Base-by-base conservation (phyloP, 2,888 invertebrate genomes). In the Drosophila kuntzei region DNA sequence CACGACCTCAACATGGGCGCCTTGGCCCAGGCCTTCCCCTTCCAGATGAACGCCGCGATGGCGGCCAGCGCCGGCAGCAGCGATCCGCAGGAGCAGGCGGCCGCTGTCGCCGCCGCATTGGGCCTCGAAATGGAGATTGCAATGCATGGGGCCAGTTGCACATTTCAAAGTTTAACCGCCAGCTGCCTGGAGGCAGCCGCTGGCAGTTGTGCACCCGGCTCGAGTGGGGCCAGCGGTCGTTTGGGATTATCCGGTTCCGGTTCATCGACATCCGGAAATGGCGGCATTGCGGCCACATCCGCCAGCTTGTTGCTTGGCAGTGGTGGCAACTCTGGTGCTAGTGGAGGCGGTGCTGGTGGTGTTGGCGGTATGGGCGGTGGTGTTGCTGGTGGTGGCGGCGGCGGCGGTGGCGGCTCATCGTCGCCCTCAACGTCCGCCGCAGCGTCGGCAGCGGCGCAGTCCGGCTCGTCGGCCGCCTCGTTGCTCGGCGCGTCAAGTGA, bases 401-500 rank as follows among this genome's bases (percentile, higher is more conserved):
- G 70, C 37, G 53, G 64, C 32, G 73, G 87, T 76, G 79, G 90
- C 76, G 71, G 87, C 76, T 87, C 90, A 60, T 89, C 90, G 53
- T 89, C 91, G 75, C 87, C 90, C 57, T 87, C 87, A 64, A 80
- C 87, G 75, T 79, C 87, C 50, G 87, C 89, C 54, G 86, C 86
- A 54, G 89, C 90, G 62, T 85, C 86, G 63, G 88, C 84, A 71
- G 89, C 89, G 76, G 90, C 88, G 72, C 89, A 79, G 59, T 87
- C 87, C 69, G 90, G 86, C 72, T 80, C 89, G 67, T 90, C 76
- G 93, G 89, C 86, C 71, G 86, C 83, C 71, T 80, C 88, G 72
- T 76, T 90, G 84, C 86, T 90, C 59, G 90, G 88, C 79, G 87
- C 91, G 73, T 87, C 90, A 76, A 91, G 89, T 87, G 95, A 95